These are phyloP conservation scores for Epistrophella euchroma DNA, from an alignment of 2,888 invertebrate species.

Conservation along the genomic window DNA sequence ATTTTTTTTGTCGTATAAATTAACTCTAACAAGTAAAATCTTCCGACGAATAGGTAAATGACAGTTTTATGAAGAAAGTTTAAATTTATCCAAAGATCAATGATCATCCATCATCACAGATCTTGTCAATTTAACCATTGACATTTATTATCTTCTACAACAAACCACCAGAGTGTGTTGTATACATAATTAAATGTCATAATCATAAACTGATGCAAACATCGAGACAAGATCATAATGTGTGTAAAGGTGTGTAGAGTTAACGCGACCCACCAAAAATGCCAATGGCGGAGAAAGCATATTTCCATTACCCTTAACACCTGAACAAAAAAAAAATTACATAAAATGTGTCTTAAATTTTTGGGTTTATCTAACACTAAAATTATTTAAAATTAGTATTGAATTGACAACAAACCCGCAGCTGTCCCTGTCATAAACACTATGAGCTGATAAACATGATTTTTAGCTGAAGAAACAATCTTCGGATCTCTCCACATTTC, in stretches of 20 bases:
- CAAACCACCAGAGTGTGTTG: constrained; percentile 6
- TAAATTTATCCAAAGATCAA: neutral
- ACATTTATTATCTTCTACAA: constrained; percentile 2
- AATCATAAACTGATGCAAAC: constrained; percentile 1
- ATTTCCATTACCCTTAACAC: neutral
- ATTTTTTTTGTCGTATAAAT: too few species aligned
- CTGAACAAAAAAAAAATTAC: neutral
- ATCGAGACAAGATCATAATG: neutral
- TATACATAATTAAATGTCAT: constrained; percentile 31
- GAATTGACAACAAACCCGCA: neutral
- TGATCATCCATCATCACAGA: constrained; percentile 3
- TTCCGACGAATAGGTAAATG: neutral
- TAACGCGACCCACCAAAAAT: constrained; percentile 19
- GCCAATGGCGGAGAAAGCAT: constrained; percentile 21
- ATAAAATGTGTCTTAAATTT: constrained; percentile 4
- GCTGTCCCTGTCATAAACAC: neutral
- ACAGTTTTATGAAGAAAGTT: constrained; percentile 17
- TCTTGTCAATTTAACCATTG: neutral
- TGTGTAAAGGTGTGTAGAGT: constrained; percentile 8
- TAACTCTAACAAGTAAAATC: too few species aligned
- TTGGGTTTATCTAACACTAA: neutral
- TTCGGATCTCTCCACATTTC: neutral
- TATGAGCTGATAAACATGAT: neutral
- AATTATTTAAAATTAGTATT: neutral
- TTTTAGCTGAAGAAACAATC: neutral